These are phyloP conservation scores for Drosophila ficusphila DNA, from an alignment of 1,140 invertebrate genomes.

Conservation along the genomic window DNA sequence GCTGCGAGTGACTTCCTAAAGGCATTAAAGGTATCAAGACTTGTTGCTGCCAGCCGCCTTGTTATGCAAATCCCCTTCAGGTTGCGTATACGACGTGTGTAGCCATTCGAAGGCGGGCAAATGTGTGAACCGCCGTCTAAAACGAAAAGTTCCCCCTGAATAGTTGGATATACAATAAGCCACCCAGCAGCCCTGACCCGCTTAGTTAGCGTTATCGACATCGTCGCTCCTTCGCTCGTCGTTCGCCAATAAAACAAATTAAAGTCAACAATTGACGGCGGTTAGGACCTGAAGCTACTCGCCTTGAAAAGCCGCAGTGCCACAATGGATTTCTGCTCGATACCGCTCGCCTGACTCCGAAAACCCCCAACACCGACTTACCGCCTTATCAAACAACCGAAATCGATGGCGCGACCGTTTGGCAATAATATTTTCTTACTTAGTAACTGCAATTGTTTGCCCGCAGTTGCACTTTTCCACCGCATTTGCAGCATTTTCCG, in stretches of 20 bases:
- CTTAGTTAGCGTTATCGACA: slow-evolving; percentile 74
- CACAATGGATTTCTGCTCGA: slow-evolving; percentile 20
- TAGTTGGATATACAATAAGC: slow-evolving; percentile 40
- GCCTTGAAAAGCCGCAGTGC: slow-evolving; percentile 61
- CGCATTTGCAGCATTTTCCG: slow-evolving; percentile 19
- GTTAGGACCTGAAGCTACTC: slow-evolving; percentile 81
- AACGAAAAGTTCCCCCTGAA: slow-evolving; percentile 1
- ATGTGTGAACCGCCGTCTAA: slow-evolving; percentile 48
- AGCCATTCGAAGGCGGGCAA: slow-evolving; percentile 35
- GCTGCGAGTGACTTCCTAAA: slow-evolving; percentile 72
- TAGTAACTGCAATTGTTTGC: slow-evolving; percentile 49
- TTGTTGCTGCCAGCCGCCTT: slow-evolving; percentile 60
- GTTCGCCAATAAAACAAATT: slow-evolving; percentile 79
- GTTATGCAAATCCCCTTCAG: slow-evolving; percentile 71
- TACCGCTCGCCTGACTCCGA: slow-evolving; percentile 29
- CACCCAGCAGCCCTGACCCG: slow-evolving; percentile 66
- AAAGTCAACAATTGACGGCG: slow-evolving; percentile 77
- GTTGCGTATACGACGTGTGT: slow-evolving; percentile 77
- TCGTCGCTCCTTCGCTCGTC: slow-evolving; percentile 40
- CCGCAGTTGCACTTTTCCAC: slow-evolving; percentile 12
- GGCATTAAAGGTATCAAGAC: slow-evolving; percentile 67
- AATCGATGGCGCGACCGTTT: slow-evolving; percentile 64
- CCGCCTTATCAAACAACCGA: slow-evolving; percentile 58
- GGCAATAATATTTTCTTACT: slow-evolving; percentile 74
- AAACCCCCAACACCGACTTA: slow-evolving; percentile 9